These are phyloP conservation scores for Drosophila micromelanica DNA, from an alignment of 1,140 invertebrate species.

Conservation along the genomic window DNA sequence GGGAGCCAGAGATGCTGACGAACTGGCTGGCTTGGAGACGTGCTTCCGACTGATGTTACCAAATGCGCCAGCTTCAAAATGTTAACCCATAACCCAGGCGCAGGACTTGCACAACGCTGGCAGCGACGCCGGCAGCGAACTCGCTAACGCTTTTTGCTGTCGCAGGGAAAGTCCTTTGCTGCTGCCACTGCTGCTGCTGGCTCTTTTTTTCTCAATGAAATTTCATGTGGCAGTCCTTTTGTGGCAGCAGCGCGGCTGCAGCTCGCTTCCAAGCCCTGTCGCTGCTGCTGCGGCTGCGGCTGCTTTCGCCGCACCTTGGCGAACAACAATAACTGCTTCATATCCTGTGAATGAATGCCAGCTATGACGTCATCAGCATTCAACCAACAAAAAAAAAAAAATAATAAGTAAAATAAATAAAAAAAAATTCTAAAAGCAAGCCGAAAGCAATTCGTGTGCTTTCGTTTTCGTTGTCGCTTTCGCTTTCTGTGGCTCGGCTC, in stretches of 20 bases:
- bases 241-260: neutral
- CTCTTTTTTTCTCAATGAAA: conserved; percentile 75
- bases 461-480: conserved; percentile 52
- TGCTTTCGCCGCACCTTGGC: conserved; percentile 39
- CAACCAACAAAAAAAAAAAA: neutral
- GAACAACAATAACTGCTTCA: conserved; percentile 21
- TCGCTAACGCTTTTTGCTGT: conserved; percentile 32
- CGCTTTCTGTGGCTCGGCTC: conserved; percentile 8
- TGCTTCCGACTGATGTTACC: conserved; percentile 75
- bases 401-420: neutral
- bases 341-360: conserved; percentile 84
- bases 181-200: neutral
- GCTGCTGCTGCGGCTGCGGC: conserved; percentile 9
- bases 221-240: conserved; percentile 54
- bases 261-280: conserved; percentile 9
- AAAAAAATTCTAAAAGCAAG: neutral
- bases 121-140: conserved; percentile 6
- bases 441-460: conserved; percentile 9
- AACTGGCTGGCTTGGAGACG: conserved; percentile 73
- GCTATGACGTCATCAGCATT: conserved; percentile 70
- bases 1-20: conserved; percentile 30
- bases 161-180: conserved; percentile 68
- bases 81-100: conserved; percentile 71
- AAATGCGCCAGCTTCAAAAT: conserved; percentile 68
- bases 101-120: conserved; percentile 45